Conservation (phyloP, 2,113 vertebrate genomes). For the Atherinomorus stipes region DNA sequence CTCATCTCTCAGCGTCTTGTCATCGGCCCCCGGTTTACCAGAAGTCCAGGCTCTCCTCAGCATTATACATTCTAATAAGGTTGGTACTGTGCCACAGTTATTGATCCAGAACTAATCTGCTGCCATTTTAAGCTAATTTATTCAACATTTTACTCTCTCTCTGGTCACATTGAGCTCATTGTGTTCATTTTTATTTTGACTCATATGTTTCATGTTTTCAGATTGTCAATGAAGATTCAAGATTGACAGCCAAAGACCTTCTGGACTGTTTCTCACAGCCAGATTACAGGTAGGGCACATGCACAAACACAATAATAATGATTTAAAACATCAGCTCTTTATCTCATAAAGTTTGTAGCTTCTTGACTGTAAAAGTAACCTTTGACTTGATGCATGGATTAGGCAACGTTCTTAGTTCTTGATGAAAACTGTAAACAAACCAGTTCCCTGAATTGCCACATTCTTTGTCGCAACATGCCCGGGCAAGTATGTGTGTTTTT, state of each 20-base stretch:
- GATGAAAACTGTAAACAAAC: constrained; percentile 2
- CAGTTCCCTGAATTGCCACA: not conserved
- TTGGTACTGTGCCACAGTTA: constrained; percentile 68
- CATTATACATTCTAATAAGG: constrained; percentile 86
- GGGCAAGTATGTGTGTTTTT: constrained; percentile 32
- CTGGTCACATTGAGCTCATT: not conserved
- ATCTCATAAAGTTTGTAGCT: not conserved
- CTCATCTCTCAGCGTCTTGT: constrained; percentile 84
- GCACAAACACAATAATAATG: not conserved
- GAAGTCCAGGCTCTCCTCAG: constrained; percentile 87
- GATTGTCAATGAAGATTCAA: constrained; percentile 79
- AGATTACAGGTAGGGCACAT: constrained; percentile 84
- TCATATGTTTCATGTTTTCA: constrained; percentile 69
- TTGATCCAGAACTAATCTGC: not conserved
- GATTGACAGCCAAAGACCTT: constrained; percentile 86
- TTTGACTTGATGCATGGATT: not conserved
- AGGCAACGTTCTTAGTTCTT: not conserved
- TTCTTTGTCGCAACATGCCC: constrained; percentile 43
- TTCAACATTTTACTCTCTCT: not conserved
- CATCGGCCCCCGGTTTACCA: constrained; percentile 83
- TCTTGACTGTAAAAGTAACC: not conserved
- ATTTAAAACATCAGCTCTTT: too few species aligned
- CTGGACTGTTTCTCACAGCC: constrained; percentile 88
- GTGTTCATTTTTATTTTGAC: not conserved
- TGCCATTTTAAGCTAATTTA: not conserved